Conservation (phyloP, 2,113 vertebrate genomes). For the Ictalurus punctatus region DNA sequence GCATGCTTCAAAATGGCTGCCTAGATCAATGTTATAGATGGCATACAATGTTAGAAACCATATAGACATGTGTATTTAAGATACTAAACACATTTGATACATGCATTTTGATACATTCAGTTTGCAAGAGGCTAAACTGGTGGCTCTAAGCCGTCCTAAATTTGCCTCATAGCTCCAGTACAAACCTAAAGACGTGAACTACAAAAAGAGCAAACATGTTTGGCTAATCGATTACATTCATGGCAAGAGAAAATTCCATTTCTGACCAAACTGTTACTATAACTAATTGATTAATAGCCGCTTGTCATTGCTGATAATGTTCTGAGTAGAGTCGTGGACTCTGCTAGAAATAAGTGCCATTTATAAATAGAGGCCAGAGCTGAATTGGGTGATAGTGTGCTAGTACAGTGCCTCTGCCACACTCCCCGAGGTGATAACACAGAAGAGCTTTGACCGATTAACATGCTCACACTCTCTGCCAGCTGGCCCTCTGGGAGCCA, state of each 20-base stretch:
- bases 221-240: neutral
- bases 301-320: neutral
- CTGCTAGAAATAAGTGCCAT: neutral
- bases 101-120: neutral
- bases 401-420: conserved; percentile 34
- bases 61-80: neutral
- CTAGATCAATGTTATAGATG: neutral
- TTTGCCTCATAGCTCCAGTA: neutral
- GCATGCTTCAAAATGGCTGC: neutral
- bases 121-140: neutral
- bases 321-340: neutral
- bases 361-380: conserved; percentile 35
- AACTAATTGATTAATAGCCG: conserved; percentile 22
- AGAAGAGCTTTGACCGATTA: conserved; percentile 43
- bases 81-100: too few relatives aligned
- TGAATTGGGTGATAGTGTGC: conserved; percentile 38
- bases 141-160: neutral
- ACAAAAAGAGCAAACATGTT: too few relatives aligned
- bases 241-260: neutral
- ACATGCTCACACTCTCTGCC: conserved; percentile 37
- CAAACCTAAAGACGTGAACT: neutral
- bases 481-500: conserved; percentile 33
- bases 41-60: neutral
- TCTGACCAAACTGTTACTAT: neutral
- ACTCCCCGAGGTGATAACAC: conserved; percentile 41